Base-by-base conservation (phyloP, 2,797 vertebrate species). In the Ctenochaetus hawaiiensis region DNA sequence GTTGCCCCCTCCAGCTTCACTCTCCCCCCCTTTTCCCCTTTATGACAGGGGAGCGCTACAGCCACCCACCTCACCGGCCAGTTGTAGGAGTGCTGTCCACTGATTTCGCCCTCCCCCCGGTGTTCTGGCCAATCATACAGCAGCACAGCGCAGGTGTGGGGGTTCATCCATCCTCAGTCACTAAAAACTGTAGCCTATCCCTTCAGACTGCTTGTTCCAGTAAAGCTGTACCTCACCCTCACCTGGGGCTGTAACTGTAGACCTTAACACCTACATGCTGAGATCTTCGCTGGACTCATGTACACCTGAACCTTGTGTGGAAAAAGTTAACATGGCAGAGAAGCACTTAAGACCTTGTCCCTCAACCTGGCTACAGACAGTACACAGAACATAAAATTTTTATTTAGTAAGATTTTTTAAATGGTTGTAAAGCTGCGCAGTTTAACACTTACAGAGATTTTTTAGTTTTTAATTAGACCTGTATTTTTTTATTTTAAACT, bases 91-190 rank as follows among this genome's bases (percentile, higher is more conserved):
- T 94, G 84, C 78, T 94, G 73, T 91, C 92, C 43, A 7, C 85
- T 0, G 91, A 94, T 41, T 77, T 94, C 7, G 59, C 89, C 60
- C 84, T 92, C 58, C 86, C 92, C 14, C 90, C 92, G 0, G 34
- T 91, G 22, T 94, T 93, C 78, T 92, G 95, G 93, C 94, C 94
- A 20, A 7, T 95, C 47, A 67, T 93, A 44, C 94, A 90, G 57
- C 93, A 94, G 75, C 93, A 89, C 41, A 69, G 78, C 78, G 78
- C 88, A 6, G 17, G 67, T 39, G 62, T 87, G 18, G 78, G 89
- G 67, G 26, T 60, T 69, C 84, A 82, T 60, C 64, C 82, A 3
- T 53, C 78, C 12, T 37, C 88, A 11, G 13, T 86, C 44, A 76
- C 67, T 60, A 94, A 93, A 91, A 91, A 87, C 86, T 88, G 86